Base-by-base conservation (phyloP, 2,113 vertebrate genomes). In the Etheostoma cragini region DNA sequence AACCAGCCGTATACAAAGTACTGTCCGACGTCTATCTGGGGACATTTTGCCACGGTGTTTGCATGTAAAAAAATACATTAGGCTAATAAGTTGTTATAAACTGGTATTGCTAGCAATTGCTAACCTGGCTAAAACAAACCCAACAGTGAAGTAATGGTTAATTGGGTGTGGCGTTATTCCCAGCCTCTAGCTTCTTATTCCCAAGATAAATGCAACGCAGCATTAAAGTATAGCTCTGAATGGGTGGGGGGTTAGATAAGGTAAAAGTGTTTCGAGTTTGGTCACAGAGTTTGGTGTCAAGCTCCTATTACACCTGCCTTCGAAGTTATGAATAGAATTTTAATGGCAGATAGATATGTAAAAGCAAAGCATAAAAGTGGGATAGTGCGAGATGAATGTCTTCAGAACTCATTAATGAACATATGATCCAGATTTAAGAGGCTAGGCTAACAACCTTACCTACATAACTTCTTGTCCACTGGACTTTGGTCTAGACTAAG, bases 181-280 rank as follows among this genome's bases (percentile, higher is more conserved):
- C 38, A 42, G 38, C 38, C 38, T 10, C 38, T 3, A 8, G 38
- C 38, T 42, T 42, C 38, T 42, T 8, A 11, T 42, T 11, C 11
- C 38, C 10, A 10, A 42, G 38, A 42, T 42, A 11, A 42, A 42
- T 42, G 38, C 8, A 42, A 42, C 38, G 38, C 38, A 42, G 38
- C 38, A 42, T 77, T 8, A 17, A 19, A 72, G 60, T n/a, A 4
- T 45, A 56, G 35, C 24, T 83, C 35, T 35, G 12, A 38, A 69
- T 4, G 45, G 6, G 42, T 15, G 50, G 35, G 49, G n/a, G 52
- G 57, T 72, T 6, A 26, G 52, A 45, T 13, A 26, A 33, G 33
- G 30, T 71, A 42, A 38, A 38, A 80, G 47, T 19, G 14, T 6
- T 5, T 45, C 17, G 33, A 21, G 46, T n/a, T 45, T 4, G 60